A percentile compares a stretch with the other conserved stretches of the same genome.
phyloP scores from a whole-genome alignment of 1,140 invertebrate species.

The Meloidogyne floridensis region DNA sequence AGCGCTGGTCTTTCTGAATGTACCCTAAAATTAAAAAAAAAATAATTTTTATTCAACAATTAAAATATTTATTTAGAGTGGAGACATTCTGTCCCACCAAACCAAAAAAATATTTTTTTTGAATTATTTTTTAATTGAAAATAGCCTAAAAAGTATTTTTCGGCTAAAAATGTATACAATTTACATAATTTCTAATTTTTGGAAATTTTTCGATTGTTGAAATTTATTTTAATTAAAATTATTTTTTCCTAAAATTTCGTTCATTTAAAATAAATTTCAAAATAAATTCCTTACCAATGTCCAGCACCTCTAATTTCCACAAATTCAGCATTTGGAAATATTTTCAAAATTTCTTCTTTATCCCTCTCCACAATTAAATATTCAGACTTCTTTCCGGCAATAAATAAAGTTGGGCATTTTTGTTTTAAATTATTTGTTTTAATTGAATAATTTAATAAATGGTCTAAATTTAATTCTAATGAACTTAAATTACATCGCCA shows the following conservation, averaged over 20 bases:
- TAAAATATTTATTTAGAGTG: too few species aligned
- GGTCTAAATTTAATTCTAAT: slow-evolving; percentile 71
- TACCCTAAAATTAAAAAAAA: slow-evolving; percentile 66
- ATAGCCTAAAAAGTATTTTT: too few species aligned
- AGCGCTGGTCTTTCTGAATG: slow-evolving; percentile 84
- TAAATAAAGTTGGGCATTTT: slow-evolving; percentile 49
- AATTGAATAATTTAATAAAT: slow-evolving; percentile 68
- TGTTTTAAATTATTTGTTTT: slow-evolving; percentile 11
- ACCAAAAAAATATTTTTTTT: too few species aligned
- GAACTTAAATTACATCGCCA: slow-evolving; percentile 78
- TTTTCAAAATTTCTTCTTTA: slow-evolving; percentile 73
- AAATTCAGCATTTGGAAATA: slow-evolving; percentile 79
- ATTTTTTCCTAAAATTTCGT: too few species aligned
- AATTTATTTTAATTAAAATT: too few species aligned
- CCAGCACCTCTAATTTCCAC: slow-evolving; percentile 78
- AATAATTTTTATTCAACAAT: neutral
- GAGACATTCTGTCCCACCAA: too few species aligned
- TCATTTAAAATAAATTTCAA: neutral
- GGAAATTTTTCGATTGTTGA: too few species aligned
- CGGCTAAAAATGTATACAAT: too few species aligned
- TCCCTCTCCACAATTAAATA: slow-evolving; percentile 70
- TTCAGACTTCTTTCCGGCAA: slow-evolving; percentile 44
- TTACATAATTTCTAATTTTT: too few species aligned
- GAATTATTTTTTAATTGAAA: too few species aligned
- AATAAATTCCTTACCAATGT: slow-evolving; percentile 73